Conservation (phyloP, 2,888 invertebrate species). For the Xestia xanthographa region DNA sequence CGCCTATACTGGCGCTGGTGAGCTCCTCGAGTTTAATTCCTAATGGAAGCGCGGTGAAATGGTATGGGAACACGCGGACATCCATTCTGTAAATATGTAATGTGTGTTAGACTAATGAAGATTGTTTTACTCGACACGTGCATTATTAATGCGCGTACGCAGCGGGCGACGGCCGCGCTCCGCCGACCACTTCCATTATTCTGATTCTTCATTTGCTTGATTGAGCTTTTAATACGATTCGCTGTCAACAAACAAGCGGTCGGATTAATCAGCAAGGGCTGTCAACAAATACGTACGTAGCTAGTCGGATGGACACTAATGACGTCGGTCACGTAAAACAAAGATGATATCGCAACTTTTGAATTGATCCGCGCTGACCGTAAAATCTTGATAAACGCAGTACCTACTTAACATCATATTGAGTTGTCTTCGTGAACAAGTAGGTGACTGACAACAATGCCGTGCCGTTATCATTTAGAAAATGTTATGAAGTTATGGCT, state of each 20-base stretch:
- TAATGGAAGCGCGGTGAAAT: slow-evolving; percentile 78
- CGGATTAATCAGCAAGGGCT: slow-evolving; percentile 87
- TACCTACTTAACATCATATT: slow-evolving; percentile 61
- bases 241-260: slow-evolving; percentile 85
- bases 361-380: slow-evolving; percentile 73
- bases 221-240: slow-evolving; percentile 90
- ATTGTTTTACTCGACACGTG: slow-evolving; percentile 88
- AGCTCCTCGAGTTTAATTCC: slow-evolving; percentile 74
- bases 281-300: slow-evolving; percentile 80
- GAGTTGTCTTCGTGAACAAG: slow-evolving; percentile 61
- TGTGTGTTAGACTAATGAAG: slow-evolving; percentile 89
- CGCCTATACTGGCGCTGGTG: slow-evolving; percentile 57
- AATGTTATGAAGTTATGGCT: slow-evolving; percentile 22
- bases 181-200: slow-evolving; percentile 86
- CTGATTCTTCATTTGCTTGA: slow-evolving; percentile 91
- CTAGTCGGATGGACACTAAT: slow-evolving; percentile 79
- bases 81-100: slow-evolving; percentile 81
- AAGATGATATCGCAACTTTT: slow-evolving; percentile 81
- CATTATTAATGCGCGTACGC: slow-evolving; percentile 90
- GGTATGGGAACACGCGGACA: slow-evolving; percentile 69
- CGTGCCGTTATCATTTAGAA: slow-evolving; percentile 23
- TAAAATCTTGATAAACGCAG: slow-evolving; percentile 71
- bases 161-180: slow-evolving; percentile 75
- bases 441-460: slow-evolving; percentile 52
- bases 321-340: slow-evolving; percentile 85